A percentile compares a stretch with the other conserved stretches of the same genome.
Conservation (phyloP, 64 coral and sea anemone species). For the Anthopleura sola region DNA sequence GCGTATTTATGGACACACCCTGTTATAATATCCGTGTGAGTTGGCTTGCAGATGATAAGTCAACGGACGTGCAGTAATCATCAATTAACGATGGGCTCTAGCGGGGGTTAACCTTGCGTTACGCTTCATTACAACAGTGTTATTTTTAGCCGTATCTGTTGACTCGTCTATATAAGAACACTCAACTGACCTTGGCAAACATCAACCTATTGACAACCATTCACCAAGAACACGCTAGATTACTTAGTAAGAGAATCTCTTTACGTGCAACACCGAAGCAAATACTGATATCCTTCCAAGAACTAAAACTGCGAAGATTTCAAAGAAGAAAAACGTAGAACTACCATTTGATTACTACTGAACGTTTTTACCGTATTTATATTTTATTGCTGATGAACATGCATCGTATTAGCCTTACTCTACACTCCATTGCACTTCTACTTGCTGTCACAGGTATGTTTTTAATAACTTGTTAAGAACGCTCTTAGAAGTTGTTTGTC, state of each 20-base stretch:
- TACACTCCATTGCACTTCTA: background rate
- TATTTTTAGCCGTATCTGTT: background rate
- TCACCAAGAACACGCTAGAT: background rate
- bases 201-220: background rate
- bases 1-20: background rate
- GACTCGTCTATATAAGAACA: background rate
- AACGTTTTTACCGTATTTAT: background rate
- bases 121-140: background rate
- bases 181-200: background rate
- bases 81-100: background rate
- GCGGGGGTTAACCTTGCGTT: slow-evolving; percentile 3
- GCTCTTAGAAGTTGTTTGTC: no score
- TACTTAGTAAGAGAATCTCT: no score
- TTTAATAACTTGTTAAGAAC: no score
- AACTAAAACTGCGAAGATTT: background rate
- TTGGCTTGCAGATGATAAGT: background rate
- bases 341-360: background rate
- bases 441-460: background rate
- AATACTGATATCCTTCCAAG: background rate
- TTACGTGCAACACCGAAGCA: background rate
- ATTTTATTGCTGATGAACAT: background rate
- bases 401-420: background rate
- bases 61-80: background rate
- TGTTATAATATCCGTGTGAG: background rate
- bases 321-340: background rate